Base-by-base conservation (phyloP, 2,797 vertebrate species). In the Esox masquinongy region DNA sequence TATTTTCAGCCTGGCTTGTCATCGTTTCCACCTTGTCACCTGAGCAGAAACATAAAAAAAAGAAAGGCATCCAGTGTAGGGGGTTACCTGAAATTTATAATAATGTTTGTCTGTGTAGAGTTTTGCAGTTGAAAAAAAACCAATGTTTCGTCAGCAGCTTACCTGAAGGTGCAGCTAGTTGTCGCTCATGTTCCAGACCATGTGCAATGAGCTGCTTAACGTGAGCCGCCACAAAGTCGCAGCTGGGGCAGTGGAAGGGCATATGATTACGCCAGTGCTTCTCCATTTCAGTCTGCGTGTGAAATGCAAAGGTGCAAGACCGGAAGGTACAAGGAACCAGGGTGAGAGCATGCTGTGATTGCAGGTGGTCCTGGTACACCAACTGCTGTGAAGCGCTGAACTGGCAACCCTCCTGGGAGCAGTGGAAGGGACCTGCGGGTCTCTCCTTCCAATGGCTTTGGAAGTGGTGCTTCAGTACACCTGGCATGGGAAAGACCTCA, bases 161-260 rank as follows among this genome's bases (percentile, higher is more conserved):
- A 88, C 86, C 67, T 72, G 84, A 59, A 76, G 72, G 5, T 22
- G 61, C 19, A 22, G 63, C 66, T 7, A 56, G 31, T 29, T 78
- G 74, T 0, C 22, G 12, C 0, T 74, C 3, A 1, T 95, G 94
- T 74, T 90, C 85, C 49, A 81, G 83, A 67, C 89, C 82, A 85
- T 96, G 95, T 70, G 92, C 90, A 49, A 79, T 90, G 86, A 96
- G 91, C 74, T 93, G 88, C 84, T 94, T 95, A 56, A 90, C 76
- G 19, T 91, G 94, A 80, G 93, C 91, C 0, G 94, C 88, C 78
- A 92, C 51, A 43, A 95, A 96, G 81, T 89, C 72, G 0, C 96
- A 96, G 15, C 12, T 87, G 84, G 84, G 9, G 24, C 96, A 96
- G 87, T 95, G 93, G 79, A 96, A 96, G 2, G 95, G 95, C 77